A percentile compares a stretch with the other conserved stretches of the same genome.
These are phyloP conservation scores for Radopholus similis DNA, from an alignment of 1,140 invertebrate genomes.

Conservation along the genomic window DNA sequence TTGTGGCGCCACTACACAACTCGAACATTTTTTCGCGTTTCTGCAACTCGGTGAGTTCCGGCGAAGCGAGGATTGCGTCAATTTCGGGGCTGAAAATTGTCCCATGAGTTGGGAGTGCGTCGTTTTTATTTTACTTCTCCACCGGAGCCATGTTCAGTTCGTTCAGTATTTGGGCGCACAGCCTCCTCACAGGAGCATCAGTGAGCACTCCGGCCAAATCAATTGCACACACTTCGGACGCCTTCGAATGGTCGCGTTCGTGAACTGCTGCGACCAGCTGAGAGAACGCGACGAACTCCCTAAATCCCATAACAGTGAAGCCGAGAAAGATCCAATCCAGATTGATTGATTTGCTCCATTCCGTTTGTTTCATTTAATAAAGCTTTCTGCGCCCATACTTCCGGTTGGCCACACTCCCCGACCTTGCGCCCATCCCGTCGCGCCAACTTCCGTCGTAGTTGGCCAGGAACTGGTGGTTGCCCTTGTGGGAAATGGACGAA, in stretches of 20 bases:
- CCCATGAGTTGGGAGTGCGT: too few species aligned
- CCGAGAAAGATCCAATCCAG: too few species aligned
- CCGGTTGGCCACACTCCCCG: not conserved
- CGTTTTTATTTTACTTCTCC: too few species aligned
- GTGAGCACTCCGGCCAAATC: not conserved
- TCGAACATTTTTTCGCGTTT: not conserved
- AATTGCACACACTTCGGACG: not conserved
- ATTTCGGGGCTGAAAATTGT: too few species aligned
- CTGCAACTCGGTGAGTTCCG: not conserved
- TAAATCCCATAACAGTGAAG: too few species aligned
- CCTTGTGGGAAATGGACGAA: not conserved
- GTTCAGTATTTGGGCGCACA: not conserved
- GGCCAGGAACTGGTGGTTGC: not conserved
- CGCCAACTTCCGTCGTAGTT: not conserved
- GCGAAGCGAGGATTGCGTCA: not conserved
- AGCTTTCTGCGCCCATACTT: too few species aligned
- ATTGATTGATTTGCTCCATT: too few species aligned
- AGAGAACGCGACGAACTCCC: not conserved
- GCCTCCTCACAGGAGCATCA: not conserved
- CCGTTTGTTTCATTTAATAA: too few species aligned
- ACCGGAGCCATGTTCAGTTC: not conserved
- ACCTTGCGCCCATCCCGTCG: not conserved
- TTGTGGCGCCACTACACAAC: too few species aligned
- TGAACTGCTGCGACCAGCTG: not conserved
- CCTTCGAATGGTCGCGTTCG: not conserved